These are phyloP conservation scores for Tineola bisselliella DNA, from an alignment of 2,888 invertebrate genomes.

Conservation along the genomic window DNA sequence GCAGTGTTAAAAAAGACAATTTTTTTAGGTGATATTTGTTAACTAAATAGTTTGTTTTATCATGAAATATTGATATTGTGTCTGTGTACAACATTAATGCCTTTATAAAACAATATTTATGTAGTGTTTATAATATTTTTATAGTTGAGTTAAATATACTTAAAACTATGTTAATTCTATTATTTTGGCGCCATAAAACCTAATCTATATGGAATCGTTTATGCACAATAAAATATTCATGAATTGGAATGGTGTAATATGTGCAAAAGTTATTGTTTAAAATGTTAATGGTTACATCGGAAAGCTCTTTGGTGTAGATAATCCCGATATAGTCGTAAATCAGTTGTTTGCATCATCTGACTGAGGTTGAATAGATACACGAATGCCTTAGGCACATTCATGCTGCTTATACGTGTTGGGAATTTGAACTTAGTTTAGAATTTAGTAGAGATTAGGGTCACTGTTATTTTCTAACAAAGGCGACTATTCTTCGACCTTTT, in stretches of 20 bases:
- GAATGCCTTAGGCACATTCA: not conserved
- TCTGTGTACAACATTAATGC: not conserved
- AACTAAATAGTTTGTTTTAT: not conserved
- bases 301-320: conserved; percentile 15
- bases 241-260: not conserved
- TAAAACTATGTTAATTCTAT: too few relatives aligned
- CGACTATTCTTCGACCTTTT: not conserved
- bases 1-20: not conserved
- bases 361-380: not conserved
- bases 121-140: too few relatives aligned
- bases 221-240: not conserved
- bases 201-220: not conserved
- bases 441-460: not conserved
- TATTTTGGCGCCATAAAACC: not conserved
- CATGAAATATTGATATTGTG: not conserved
- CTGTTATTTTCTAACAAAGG: not conserved
- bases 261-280: conserved; percentile 16
- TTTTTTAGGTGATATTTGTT: not conserved
- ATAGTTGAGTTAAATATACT: too few relatives aligned
- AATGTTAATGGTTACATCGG: conserved; percentile 19
- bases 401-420: not conserved
- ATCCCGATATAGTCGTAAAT: conserved; percentile 4
- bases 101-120: too few relatives aligned
- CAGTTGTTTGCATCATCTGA: not conserved
- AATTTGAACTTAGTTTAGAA: not conserved